Evolutionary conservation across 23 tunicate genomes (phyloP), one percentile per base, ranked within the genome.

Genomic region (Aplidium turbinatum): DNA sequence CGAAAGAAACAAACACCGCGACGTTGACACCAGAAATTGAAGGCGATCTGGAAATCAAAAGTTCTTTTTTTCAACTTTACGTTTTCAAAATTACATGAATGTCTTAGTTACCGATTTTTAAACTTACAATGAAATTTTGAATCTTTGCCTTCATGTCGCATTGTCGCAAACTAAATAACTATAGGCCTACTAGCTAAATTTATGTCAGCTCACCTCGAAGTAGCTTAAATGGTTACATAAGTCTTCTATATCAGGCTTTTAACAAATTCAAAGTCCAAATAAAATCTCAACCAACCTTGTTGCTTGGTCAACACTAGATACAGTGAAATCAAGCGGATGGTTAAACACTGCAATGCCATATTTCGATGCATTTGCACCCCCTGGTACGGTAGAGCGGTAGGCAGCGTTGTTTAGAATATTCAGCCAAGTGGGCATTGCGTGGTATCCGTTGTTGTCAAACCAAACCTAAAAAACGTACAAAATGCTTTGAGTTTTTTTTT

Each of bases 371-470:
- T 82, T 78, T 2, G 30, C 82, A 4, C 79, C 81, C 46, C 82
- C 53, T 6, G 82, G 86, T 22, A 91, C 67, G 1, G 32, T 42
- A 16, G 93, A 73, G 16, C 99, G 81, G 52, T 81, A 62, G 0
- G 85, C 80, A 23, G 96, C 99, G 76, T 87, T 94, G 79, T 79
- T 78, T 53, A 94, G 54, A 13, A 94, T 63, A 39, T 86, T 86
- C 45, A 86, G 54, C 79, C 82, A 94, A 27, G 95, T 66, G 1
- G 93, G 94, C 90, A 87, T 86, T 0, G 89, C 79, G 50, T 94
- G 99, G 60, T 50, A 82, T 11, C 99, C 99, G 60, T 63, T 81
- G 82, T 94, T 94, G 78, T 94, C 89, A 69, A 94, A 94, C 99
- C 99, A 94, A 16, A 94, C 94, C 94, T 94, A 40, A 35, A 72